Conservation (phyloP, 2,888 invertebrate genomes). For the Tethea ocularis region DNA sequence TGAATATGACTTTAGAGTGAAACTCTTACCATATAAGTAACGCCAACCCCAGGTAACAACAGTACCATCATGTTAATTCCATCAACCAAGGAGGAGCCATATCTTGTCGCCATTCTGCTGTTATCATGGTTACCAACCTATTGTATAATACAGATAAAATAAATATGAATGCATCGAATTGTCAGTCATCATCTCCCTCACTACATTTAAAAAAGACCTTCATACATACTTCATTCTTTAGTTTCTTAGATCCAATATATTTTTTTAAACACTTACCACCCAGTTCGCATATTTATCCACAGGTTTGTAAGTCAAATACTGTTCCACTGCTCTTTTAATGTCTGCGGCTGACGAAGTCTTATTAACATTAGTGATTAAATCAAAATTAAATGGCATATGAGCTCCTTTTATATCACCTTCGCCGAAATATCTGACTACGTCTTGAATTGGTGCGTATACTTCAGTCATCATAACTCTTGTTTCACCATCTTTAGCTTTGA, state of each 20-base stretch:
- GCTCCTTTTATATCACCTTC: conserved; percentile 83
- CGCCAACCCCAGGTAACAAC: conserved; percentile 89
- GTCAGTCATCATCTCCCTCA: no score
- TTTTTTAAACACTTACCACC: conserved; percentile 85
- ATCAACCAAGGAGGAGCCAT: conserved; percentile 86
- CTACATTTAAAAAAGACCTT: no score
- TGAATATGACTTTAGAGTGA: background rate
- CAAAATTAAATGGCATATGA: conserved; percentile 92
- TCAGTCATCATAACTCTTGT: conserved; percentile 90
- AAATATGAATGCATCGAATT: background rate
- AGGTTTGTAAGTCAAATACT: conserved; percentile 87
- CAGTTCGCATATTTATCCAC: conserved; percentile 86
- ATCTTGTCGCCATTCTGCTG: conserved; percentile 84
- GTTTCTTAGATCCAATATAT: no score
- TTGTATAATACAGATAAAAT: conserved; percentile 24
- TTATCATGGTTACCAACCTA: conserved; percentile 89
- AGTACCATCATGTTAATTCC: conserved; percentile 88
- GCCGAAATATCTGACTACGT: conserved; percentile 87
- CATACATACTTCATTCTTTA: no score
- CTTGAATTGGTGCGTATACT: conserved; percentile 85
- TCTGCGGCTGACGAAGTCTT: conserved; percentile 84
- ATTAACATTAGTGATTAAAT: conserved; percentile 86
- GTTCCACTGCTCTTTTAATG: conserved; percentile 84
- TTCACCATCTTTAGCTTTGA: conserved; percentile 67
- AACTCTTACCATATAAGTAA: conserved; percentile 85